Percentiles rank a stretch among this genome's conserved stretches.
Conservation (phyloP, 2,797 vertebrate species). For the Clarias fuscus region DNA sequence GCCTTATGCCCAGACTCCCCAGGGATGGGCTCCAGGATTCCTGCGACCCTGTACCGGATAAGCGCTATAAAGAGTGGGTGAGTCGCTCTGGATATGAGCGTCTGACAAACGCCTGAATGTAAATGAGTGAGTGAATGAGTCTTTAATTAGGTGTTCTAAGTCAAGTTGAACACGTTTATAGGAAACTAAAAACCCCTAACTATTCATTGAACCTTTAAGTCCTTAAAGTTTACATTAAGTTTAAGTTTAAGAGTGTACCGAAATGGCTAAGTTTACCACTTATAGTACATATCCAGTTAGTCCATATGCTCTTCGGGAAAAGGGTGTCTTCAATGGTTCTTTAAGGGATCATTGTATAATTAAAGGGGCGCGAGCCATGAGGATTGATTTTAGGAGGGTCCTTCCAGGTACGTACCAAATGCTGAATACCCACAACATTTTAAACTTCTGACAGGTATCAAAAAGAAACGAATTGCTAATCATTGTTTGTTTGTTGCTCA, state of each 20-base stretch:
- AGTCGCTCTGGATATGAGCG: too few species aligned
- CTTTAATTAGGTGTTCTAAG: neutral
- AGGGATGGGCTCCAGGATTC: too few species aligned
- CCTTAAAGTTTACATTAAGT: too few species aligned
- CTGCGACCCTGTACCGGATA: too few species aligned
- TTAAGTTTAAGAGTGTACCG: neutral
- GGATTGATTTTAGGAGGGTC: neutral
- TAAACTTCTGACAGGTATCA: neutral
- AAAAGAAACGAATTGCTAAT: neutral
- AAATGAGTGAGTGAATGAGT: too few species aligned
- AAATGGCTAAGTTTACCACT: neutral
- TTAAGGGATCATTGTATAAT: neutral
- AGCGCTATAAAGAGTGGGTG: too few species aligned
- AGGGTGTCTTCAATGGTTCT: neutral
- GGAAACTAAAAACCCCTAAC: neutral
- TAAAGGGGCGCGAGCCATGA: neutral
- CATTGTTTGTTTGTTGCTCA: neutral
- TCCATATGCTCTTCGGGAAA: neutral
- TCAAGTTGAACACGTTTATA: neutral
- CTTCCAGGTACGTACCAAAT: neutral
- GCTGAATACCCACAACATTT: too few species aligned
- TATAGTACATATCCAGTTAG: too few species aligned
- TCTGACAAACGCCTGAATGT: too few species aligned
- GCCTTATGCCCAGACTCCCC: too few species aligned
- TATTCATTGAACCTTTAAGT: neutral